Base-by-base conservation (phyloP, 2,888 invertebrate genomes). In the Erebia ligea region DNA sequence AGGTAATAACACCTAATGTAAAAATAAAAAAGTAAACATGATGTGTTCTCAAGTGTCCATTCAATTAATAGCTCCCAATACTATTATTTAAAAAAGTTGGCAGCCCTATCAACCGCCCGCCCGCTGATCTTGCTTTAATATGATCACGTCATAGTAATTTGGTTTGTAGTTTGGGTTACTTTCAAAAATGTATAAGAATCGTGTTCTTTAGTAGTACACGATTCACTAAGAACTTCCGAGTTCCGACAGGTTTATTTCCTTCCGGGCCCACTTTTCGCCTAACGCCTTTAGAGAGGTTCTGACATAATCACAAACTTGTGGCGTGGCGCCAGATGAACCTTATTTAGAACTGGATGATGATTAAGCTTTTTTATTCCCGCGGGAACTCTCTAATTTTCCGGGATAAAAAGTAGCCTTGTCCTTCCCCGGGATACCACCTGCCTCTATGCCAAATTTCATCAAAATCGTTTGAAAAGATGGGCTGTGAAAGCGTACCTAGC, bases 121-220 rank as follows among this genome's bases (percentile, higher is more conserved):
- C 68, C 52, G 50, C 34, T 48, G 56, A 48, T n/a, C 48, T 57
- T 63, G 45, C 57, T 48, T 48, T 58, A 40, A 64, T 48, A 25
- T 54, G 54, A 52, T 61, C 48, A 62, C 19, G 61, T 45, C 61
- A 62, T 50, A 59, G 52, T 34, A 25, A 34, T 34, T 34, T 34
- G 34, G 34, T 34, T 34, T 34, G 34, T 34, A 6, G 34, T 19
- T 54, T 64, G 52, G 25, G n/a, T 52, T 40, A 40, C 52, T 64
- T 64, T 64, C 64, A 52, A 64, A 64, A 54, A 50, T 63, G 21
- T 59, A 40, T 59, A 42, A 40, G 59, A 42, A n/a, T 42, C 42
- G 11, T 61, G 61, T 61, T 19, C 11, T 42, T 45, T 42, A 25
- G 10, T 63, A 50, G 10, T 63, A 50, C 34, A n/a, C n/a, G 50